Evolutionary conservation across 2,888 invertebrate species (phyloP).

Genomic region (Drosophila eohydei): DNA sequence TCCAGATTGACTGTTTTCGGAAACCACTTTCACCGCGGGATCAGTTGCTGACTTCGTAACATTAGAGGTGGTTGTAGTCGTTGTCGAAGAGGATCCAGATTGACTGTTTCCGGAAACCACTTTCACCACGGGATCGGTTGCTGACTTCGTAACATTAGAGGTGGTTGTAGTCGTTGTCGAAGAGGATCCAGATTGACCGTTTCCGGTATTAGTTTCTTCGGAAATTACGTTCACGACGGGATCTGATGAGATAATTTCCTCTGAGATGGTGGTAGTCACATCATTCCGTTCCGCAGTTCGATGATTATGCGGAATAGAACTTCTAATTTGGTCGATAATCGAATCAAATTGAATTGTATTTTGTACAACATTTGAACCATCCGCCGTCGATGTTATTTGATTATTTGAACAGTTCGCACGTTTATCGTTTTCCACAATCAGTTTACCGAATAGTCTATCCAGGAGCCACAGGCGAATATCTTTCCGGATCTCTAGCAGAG

Average conservation of each 20-base stretch:
- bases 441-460: conserved; percentile 64
- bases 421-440: conserved; percentile 56
- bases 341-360: conserved; percentile 18
- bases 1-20: neutral
- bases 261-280: neutral
- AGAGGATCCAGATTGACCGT: neutral
- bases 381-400: conserved; percentile 19
- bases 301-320: conserved; percentile 30
- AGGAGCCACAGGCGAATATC: conserved; percentile 66
- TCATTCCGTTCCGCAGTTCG: conserved; percentile 19
- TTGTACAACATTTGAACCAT: neutral
- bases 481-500: conserved; percentile 64
- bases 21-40: neutral
- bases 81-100: neutral
- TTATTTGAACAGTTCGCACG: conserved; percentile 51
- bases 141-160: neutral
- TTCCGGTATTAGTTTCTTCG: neutral
- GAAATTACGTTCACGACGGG: neutral
- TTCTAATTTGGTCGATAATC: conserved; percentile 35
- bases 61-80: neutral
- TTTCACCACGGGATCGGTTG: neutral
- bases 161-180: neutral
- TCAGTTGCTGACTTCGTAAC: neutral
- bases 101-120: neutral
- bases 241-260: neutral